phyloP scores from a whole-genome alignment of 2,113 vertebrate species.

The Bos taurus region DNA sequence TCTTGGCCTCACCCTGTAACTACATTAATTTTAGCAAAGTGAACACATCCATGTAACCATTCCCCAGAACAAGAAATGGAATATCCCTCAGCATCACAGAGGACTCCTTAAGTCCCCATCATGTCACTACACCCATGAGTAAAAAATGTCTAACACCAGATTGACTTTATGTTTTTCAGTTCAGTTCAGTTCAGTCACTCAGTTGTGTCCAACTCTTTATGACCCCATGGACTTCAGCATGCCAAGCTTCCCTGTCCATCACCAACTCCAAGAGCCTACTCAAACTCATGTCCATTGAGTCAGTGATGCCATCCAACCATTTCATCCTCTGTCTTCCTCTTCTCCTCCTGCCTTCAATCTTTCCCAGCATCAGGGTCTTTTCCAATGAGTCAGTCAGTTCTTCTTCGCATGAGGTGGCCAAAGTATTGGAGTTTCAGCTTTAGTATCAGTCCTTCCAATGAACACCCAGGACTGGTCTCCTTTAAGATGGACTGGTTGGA shows the following conservation, averaged over 20 bases:
- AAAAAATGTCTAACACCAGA: background rate
- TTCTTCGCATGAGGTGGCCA: background rate
- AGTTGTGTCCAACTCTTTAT: background rate
- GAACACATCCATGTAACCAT: background rate
- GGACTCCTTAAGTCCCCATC: accelerated
- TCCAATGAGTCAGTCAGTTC: background rate
- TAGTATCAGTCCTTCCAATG: background rate
- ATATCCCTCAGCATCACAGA: background rate
- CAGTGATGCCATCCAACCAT: background rate
- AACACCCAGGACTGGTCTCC: background rate
- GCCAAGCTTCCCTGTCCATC: background rate
- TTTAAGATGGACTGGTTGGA: background rate
- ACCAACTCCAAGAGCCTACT: accelerated
- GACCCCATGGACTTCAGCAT: background rate
- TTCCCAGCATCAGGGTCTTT: background rate
- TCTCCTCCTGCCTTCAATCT: background rate
- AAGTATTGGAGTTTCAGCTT: background rate
- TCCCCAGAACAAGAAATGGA: background rate
- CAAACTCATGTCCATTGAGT: background rate
- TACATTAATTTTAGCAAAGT: background rate
- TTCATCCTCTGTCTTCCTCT: background rate
- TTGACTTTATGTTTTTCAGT: background rate
- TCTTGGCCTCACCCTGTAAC: accelerated
- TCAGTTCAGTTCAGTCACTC: background rate
- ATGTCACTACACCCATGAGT: too few species aligned